These are phyloP conservation scores for Notarius lentiginosus DNA, from an alignment of 2,113 vertebrate genomes.

Conservation along the genomic window DNA sequence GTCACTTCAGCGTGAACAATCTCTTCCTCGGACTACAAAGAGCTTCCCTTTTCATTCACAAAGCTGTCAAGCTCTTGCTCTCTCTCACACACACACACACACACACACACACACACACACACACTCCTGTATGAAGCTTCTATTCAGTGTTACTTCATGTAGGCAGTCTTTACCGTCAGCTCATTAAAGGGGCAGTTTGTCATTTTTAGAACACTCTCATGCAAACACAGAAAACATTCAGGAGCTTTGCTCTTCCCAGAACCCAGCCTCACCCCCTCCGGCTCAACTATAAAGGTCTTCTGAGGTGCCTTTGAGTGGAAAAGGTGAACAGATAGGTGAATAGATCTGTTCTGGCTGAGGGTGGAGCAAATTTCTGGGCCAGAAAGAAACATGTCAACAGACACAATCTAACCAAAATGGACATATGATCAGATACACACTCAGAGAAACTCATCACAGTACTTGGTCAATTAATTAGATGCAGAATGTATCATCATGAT, in stretches of 20 bases:
- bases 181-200: constrained; percentile 14
- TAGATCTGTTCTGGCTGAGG: not conserved
- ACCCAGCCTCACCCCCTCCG: not conserved
- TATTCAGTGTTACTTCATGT: constrained; percentile 5
- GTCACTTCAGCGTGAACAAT: constrained; percentile 25
- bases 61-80: not conserved
- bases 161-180: constrained; percentile 9
- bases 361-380: not conserved
- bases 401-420: not conserved
- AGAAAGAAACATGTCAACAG: not conserved
- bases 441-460: not conserved
- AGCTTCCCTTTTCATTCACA: constrained; percentile 39
- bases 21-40: constrained; percentile 31
- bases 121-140: constrained; percentile 16
- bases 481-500: not conserved
- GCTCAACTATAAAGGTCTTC: not conserved
- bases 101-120: constrained; percentile 21
- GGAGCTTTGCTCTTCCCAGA: not conserved
- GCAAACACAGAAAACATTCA: not conserved
- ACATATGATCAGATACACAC: not conserved
- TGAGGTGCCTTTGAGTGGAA: no score
- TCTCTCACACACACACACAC: not conserved
- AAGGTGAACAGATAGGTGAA: not conserved
- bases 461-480: not conserved
- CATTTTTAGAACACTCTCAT: constrained; percentile 3